Evolutionary conservation across 2,888 invertebrate species (phyloP).

Genomic region (Ctena decussata): DNA sequence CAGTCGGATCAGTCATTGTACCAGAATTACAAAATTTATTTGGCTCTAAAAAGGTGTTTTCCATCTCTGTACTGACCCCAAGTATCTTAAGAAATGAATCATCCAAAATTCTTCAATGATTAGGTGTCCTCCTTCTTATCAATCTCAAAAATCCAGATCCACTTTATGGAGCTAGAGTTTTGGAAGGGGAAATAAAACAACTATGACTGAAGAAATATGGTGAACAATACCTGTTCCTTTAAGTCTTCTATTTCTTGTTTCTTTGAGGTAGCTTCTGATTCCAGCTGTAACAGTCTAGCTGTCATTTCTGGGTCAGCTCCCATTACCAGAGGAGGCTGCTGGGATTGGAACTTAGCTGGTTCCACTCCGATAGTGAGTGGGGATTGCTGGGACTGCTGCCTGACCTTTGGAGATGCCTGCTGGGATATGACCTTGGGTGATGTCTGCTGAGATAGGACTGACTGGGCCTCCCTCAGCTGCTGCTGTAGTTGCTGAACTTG

Average conservation of each 20-base stretch:
- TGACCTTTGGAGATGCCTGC: background rate
- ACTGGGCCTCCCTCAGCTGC: slow-evolving; percentile 74
- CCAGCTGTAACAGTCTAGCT: slow-evolving; percentile 80
- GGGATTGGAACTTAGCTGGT: slow-evolving; percentile 11
- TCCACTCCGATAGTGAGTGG: background rate
- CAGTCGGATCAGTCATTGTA: no score
- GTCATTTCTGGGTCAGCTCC: slow-evolving; percentile 78
- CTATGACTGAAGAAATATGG: no score
- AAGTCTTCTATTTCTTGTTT: slow-evolving; percentile 79
- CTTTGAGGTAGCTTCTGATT: slow-evolving; percentile 82
- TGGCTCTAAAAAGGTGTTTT: no score
- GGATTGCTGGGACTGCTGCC: background rate
- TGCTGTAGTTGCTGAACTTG: slow-evolving; percentile 79
- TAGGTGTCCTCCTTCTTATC: no score
- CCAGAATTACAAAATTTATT: no score
- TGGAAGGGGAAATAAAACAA: no score
- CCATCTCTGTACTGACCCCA: no score
- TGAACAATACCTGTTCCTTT: slow-evolving; percentile 84
- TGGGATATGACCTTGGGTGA: background rate
- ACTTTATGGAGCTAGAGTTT: no score
- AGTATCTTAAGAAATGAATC: no score
- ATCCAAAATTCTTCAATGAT: no score
- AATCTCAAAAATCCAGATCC: no score
- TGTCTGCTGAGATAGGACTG: slow-evolving; percentile 30
- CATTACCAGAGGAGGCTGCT: slow-evolving; percentile 61